phyloP scores from a whole-genome alignment of 2,797 vertebrate species.

The Pipistrellus nathusii region DNA sequence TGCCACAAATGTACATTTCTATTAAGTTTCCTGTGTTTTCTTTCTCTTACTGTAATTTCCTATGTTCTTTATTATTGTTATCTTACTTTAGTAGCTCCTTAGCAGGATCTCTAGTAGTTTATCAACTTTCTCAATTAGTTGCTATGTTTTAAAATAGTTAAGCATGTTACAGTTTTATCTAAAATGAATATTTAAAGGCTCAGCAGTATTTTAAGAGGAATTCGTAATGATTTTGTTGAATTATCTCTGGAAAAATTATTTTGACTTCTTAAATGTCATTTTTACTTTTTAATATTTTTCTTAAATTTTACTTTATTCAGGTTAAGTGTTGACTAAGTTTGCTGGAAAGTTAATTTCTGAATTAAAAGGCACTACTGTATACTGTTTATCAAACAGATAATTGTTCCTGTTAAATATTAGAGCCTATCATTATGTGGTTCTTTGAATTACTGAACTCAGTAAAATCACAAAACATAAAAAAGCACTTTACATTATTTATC shows the following conservation, averaged over 20 bases:
- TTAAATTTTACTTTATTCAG: neutral
- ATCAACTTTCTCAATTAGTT: neutral
- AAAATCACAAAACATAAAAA: conserved; percentile 22
- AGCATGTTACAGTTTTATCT: neutral
- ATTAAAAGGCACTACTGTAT: conserved; percentile 9
- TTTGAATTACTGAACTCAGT: conserved; percentile 9
- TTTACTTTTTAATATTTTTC: neutral
- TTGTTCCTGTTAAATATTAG: neutral
- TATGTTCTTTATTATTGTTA: neutral
- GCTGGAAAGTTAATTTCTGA: neutral
- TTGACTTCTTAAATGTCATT: conserved; percentile 10
- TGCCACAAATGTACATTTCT: neutral
- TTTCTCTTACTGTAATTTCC: neutral
- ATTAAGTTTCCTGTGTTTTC: neutral
- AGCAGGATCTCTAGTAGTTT: neutral
- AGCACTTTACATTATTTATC: conserved; percentile 21
- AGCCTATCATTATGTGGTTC: neutral
- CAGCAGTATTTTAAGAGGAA: neutral
- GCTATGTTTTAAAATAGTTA: neutral
- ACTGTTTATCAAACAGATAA: neutral
- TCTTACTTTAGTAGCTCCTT: neutral
- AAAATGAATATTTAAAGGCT: conserved; percentile 22
- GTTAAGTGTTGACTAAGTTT: neutral
- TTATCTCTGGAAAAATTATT: conserved; percentile 4
- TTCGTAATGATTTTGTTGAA: conserved; percentile 11